Percentiles rank a stretch among this genome's conserved stretches.
Conservation (phyloP, 2,797 vertebrate species). For the Acanthornis magna region DNA sequence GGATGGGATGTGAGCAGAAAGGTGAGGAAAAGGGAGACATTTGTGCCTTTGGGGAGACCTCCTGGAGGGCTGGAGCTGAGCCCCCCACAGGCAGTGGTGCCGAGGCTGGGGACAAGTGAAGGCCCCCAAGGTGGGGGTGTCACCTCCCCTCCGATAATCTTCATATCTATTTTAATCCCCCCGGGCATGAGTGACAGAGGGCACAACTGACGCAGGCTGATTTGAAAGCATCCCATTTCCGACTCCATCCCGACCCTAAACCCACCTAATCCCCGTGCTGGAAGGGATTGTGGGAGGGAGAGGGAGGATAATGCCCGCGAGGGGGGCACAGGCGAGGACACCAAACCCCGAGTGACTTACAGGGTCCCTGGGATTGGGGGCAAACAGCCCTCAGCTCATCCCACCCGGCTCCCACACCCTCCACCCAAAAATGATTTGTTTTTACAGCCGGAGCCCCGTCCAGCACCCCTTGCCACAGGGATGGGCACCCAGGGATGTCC, state of each 20-base stretch:
- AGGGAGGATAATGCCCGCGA: neutral
- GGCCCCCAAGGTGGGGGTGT: neutral
- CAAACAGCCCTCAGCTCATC: neutral
- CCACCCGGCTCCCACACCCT: neutral
- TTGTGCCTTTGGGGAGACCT: neutral
- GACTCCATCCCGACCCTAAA: constrained; percentile 57
- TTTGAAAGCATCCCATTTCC: constrained; percentile 64
- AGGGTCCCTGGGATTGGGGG: neutral
- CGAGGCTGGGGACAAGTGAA: neutral
- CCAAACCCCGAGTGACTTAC: rapidly evolving
- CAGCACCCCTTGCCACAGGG: rapidly evolving
- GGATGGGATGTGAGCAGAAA: neutral
- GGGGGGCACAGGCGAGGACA: neutral
- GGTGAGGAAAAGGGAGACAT: rapidly evolving
- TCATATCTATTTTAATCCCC: constrained; percentile 62
- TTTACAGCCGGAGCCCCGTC: neutral
- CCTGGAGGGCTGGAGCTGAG: neutral
- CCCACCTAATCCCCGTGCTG: constrained; percentile 37
- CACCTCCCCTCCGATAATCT: neutral
- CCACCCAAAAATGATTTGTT: rapidly evolving
- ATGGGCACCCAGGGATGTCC: neutral
- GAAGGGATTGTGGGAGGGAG: neutral
- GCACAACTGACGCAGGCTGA: constrained; percentile 48
- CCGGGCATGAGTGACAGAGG: neutral
- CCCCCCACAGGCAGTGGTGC: neutral